Conservation (phyloP, 2,888 invertebrate species). For the Choreutis nemorana region DNA sequence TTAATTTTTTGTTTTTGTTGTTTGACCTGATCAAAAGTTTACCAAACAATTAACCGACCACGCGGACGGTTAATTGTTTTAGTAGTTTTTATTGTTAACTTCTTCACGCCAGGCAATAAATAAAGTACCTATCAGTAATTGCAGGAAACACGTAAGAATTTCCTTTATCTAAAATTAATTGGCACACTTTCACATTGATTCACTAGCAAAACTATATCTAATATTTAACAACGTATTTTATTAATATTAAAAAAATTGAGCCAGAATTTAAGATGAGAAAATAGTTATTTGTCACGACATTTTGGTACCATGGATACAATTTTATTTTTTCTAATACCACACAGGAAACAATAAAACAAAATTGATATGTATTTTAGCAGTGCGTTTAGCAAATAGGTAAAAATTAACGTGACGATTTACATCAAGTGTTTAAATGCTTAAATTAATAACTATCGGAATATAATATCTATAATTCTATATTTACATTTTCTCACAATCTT, state of each 20-base stretch:
- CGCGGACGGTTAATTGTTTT: too few relatives aligned
- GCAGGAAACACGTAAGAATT: slow-evolving; percentile 23
- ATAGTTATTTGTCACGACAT: neutral
- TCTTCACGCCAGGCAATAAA: too few relatives aligned
- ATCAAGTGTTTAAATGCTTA: slow-evolving; percentile 61
- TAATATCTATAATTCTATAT: slow-evolving; percentile 31
- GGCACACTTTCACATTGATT: slow-evolving; percentile 65
- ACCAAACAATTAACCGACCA: too few relatives aligned
- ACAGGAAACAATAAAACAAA: neutral
- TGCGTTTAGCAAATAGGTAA: too few relatives aligned
- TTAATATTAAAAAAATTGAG: neutral
- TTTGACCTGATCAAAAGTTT: too few relatives aligned
- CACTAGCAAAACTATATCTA: slow-evolving; percentile 60
- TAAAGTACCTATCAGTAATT: slow-evolving; percentile 49
- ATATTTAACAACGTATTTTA: slow-evolving; percentile 26
- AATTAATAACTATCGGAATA: slow-evolving; percentile 40
- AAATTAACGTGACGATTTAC: too few relatives aligned
- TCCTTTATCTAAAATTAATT: slow-evolving; percentile 46
- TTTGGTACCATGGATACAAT: neutral
- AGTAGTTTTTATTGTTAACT: too few relatives aligned
- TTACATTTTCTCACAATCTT: slow-evolving; percentile 59
- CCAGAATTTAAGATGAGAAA: neutral
- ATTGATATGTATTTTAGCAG: slow-evolving; percentile 54
- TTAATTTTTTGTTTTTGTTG: too few relatives aligned
- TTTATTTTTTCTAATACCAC: slow-evolving; percentile 1